A percentile compares a stretch with the other conserved stretches of the same genome.
Conservation (phyloP, 2,113 vertebrate genomes). For the Axis porcinus region DNA sequence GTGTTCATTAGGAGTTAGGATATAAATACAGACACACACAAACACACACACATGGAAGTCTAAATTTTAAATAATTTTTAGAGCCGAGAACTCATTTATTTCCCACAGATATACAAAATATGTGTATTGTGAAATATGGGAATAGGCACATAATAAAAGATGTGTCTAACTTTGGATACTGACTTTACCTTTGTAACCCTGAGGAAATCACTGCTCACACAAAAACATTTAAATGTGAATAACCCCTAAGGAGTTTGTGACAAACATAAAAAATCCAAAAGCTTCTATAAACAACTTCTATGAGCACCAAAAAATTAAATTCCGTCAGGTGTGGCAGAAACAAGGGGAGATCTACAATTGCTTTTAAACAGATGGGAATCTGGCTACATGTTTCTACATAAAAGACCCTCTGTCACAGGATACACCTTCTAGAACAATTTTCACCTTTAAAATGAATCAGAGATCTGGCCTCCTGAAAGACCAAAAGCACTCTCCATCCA, state of each 20-base stretch:
- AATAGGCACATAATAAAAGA: neutral
- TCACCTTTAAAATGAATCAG: neutral
- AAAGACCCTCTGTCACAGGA: neutral
- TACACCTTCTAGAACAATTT: neutral
- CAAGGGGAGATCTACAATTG: neutral
- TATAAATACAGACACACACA: neutral
- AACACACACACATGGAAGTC: neutral
- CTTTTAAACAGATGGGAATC: neutral
- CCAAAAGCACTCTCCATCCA: neutral
- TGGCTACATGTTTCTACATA: neutral
- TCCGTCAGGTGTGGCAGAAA: neutral
- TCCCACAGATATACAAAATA: neutral
- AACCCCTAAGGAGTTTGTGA: neutral
- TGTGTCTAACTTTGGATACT: neutral
- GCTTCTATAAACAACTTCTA: neutral
- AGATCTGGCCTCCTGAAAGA: neutral
- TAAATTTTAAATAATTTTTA: neutral
- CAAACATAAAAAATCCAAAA: neutral
- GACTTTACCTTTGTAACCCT: neutral
- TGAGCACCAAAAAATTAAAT: neutral
- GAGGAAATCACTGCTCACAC: neutral
- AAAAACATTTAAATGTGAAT: neutral
- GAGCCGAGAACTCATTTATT: neutral
- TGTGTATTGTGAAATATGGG: neutral
- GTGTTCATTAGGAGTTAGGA: neutral